Percentiles rank a stretch among this genome's conserved stretches.
These are phyloP conservation scores for Microcebus tavaratra DNA, from an alignment of 2,113 vertebrate species.

Conservation along the genomic window DNA sequence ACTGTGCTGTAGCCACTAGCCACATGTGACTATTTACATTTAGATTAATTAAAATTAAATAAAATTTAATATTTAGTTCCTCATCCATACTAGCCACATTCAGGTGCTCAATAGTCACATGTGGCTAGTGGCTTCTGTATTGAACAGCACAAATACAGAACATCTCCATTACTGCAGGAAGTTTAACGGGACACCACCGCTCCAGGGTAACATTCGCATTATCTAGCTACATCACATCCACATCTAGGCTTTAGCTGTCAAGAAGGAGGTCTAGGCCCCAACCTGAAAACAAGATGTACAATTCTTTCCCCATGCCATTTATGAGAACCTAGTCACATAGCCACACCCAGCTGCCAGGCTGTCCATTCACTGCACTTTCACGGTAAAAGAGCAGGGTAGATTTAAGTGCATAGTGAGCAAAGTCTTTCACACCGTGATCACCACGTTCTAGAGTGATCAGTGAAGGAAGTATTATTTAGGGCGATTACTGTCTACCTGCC, in stretches of 20 bases:
- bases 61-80: not conserved
- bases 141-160: not conserved
- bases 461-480: not conserved
- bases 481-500: not conserved
- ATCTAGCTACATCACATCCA: not conserved
- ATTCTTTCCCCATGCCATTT: not conserved
- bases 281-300: not conserved
- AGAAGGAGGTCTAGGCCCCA: not conserved
- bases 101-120: not conserved
- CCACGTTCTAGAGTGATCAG: not conserved
- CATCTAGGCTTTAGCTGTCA: not conserved
- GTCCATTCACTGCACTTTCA: not conserved
- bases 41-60: not conserved
- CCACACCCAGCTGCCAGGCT: not conserved
- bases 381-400: not conserved
- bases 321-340: not conserved
- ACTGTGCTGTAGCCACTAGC: not conserved
- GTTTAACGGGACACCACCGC: not conserved
- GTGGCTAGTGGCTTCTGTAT: not conserved
- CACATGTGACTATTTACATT: not conserved
- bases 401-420: not conserved
- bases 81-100: not conserved
- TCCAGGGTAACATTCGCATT: not conserved
- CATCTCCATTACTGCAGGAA: not conserved
- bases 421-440: not conserved